Evolutionary conservation across 2,797 vertebrate genomes (phyloP).

Genomic region (Glossophaga mutica): DNA sequence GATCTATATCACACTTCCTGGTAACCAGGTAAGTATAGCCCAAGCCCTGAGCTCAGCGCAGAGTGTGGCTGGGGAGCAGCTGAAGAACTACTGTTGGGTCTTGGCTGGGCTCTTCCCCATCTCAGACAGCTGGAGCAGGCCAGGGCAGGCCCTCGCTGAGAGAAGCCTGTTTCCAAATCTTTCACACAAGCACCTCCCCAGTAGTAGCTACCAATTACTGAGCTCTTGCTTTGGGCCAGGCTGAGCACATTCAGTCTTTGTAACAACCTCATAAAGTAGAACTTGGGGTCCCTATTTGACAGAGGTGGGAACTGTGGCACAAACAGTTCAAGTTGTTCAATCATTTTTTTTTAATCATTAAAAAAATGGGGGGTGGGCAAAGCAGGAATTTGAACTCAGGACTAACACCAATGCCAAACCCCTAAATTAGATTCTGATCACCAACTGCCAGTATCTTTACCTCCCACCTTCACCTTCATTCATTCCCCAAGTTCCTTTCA

Average conservation of each 20-base stretch:
- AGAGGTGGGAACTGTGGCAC: background rate
- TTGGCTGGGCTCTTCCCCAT: background rate
- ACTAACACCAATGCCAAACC: background rate
- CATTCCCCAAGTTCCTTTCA: background rate
- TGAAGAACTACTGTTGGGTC: background rate
- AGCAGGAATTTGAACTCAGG: background rate
- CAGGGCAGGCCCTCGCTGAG: background rate
- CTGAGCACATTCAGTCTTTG: background rate
- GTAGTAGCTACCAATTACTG: background rate
- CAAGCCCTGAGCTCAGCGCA: background rate
- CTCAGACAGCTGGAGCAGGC: background rate
- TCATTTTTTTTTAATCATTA: background rate
- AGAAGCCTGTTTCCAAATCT: background rate
- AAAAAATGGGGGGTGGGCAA: background rate
- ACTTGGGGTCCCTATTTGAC: background rate
- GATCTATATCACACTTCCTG: background rate
- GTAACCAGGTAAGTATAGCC: background rate
- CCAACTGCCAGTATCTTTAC: background rate
- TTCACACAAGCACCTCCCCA: background rate
- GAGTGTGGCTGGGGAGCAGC: fast-evolving
- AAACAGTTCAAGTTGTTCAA: background rate
- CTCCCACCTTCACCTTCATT: background rate
- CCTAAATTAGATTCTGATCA: background rate
- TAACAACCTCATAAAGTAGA: background rate
- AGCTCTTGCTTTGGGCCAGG: background rate